Evolutionary conservation across 2,797 vertebrate genomes (phyloP).

Genomic region (Glossophaga mutica): DNA sequence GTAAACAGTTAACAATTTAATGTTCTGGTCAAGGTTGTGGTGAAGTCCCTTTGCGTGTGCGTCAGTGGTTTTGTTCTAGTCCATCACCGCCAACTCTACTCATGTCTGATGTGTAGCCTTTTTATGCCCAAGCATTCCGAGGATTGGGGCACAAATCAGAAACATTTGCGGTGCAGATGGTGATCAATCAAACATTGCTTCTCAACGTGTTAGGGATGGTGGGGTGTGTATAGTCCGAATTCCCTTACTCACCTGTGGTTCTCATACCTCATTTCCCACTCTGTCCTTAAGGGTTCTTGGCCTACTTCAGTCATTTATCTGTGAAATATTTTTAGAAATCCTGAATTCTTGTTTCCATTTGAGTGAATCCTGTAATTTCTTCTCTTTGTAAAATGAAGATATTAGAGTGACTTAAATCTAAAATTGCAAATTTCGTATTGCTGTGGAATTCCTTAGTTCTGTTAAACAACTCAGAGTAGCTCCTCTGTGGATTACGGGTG

Average conservation of each 20-base stretch:
- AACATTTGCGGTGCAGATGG: background rate
- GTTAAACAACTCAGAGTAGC: background rate
- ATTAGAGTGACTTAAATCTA: background rate
- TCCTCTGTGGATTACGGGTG: background rate
- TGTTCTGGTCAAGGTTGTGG: background rate
- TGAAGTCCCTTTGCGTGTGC: background rate
- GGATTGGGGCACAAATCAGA: background rate
- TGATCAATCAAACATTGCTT: background rate
- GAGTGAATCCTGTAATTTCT: background rate
- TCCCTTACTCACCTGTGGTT: background rate
- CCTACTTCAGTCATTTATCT: background rate
- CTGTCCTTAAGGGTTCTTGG: background rate
- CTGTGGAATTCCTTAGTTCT: background rate
- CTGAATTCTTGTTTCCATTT: slow-evolving; percentile 12
- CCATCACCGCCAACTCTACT: background rate
- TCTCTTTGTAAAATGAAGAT: background rate
- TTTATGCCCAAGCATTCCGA: background rate
- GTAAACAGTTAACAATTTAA: background rate
- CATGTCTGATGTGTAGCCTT: background rate
- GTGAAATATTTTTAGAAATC: background rate
- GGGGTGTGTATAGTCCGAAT: background rate
- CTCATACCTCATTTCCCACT: background rate
- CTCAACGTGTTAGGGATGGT: background rate
- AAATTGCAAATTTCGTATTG: background rate
- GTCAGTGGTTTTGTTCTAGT: background rate